Percentiles rank a stretch among this genome's conserved stretches.
Evolutionary conservation across 2,113 vertebrate genomes (phyloP).

Genomic region (Willisornis vidua): DNA sequence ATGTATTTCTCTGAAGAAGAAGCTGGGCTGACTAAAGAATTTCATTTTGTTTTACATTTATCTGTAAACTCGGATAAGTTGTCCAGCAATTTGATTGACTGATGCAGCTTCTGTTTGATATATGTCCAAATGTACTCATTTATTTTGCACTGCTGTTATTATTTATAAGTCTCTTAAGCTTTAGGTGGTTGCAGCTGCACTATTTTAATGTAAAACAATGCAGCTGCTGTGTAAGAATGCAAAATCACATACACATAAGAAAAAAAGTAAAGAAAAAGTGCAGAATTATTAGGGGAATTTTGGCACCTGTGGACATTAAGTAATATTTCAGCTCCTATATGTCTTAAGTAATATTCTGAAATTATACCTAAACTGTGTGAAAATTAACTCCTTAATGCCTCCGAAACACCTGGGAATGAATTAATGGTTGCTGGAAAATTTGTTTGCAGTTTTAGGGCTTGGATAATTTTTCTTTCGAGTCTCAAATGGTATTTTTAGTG

Average conservation of each 20-base stretch:
- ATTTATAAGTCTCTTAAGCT: slow-evolving; percentile 25
- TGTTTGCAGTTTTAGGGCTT: not conserved
- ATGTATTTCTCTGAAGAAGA: not conserved
- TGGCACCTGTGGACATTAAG: fast-evolving
- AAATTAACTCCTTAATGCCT: not conserved
- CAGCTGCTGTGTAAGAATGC: not conserved
- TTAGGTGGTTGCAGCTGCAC: not conserved
- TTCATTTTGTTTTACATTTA: slow-evolving; percentile 16
- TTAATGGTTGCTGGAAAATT: not conserved
- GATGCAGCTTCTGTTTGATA: not conserved
- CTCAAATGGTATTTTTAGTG: not conserved
- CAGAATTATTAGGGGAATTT: not conserved
- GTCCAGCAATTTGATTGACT: slow-evolving; percentile 9
- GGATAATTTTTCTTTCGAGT: not conserved
- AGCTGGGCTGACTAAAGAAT: not conserved
- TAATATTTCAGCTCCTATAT: not conserved
- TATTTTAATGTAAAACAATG: not conserved
- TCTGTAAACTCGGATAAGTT: not conserved
- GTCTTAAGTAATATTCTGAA: not conserved
- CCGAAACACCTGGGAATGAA: not conserved
- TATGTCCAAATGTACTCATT: not conserved
- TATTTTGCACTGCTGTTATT: not conserved
- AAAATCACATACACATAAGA: not conserved
- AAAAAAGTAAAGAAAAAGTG: not conserved
- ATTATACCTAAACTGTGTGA: not conserved